phyloP scores from a whole-genome alignment of 2,797 vertebrate genomes.

The Eidolon dupreanum region DNA sequence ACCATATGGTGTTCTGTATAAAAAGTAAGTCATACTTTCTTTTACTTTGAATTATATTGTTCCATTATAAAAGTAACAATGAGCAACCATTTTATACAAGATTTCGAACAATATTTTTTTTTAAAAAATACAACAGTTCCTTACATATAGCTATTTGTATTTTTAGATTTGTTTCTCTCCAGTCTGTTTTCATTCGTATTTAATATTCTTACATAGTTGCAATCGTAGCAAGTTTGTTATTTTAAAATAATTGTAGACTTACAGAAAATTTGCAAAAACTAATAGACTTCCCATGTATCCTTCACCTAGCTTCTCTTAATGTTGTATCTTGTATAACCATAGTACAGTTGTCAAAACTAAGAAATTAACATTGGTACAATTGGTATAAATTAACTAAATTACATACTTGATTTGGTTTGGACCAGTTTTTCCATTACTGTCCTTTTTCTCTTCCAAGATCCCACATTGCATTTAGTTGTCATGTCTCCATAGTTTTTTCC shows the following conservation, averaged over 20 bases:
- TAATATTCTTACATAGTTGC: background rate
- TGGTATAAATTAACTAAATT: background rate
- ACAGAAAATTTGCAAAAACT: background rate
- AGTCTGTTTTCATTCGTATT: background rate
- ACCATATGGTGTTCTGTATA: constrained; percentile 94
- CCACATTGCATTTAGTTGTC: background rate
- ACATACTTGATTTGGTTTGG: background rate
- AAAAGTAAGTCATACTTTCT: constrained; percentile 90
- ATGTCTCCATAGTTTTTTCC: background rate
- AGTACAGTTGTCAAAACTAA: background rate
- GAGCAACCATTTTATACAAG: background rate
- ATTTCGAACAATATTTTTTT: background rate
- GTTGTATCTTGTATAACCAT: background rate
- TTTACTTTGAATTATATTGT: constrained; percentile 33
- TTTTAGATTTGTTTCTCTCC: background rate
- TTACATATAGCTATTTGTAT: background rate
- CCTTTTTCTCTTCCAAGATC: background rate
- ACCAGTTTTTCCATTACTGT: background rate
- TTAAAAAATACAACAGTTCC: background rate
- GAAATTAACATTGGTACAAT: background rate
- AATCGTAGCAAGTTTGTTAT: background rate
- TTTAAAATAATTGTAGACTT: constrained; percentile 48
- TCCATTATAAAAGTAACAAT: constrained; percentile 42
- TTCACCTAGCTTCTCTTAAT: background rate
- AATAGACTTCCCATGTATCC: background rate